A percentile compares a stretch with the other conserved stretches of the same genome.
Conservation (phyloP, 2,113 vertebrate species). For the Platysternon megacephalum region DNA sequence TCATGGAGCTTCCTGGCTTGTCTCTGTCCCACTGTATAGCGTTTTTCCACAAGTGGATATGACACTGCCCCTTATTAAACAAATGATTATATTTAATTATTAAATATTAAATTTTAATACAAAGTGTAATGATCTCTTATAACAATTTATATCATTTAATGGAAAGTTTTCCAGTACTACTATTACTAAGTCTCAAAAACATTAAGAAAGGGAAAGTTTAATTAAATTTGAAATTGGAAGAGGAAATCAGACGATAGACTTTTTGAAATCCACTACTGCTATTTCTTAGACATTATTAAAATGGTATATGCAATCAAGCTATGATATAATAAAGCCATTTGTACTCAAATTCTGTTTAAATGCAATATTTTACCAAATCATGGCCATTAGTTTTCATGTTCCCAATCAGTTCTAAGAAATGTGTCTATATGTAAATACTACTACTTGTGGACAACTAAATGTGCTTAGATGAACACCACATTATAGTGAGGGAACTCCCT, state of each 20-base stretch:
- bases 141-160: background rate
- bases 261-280: constrained; percentile 4
- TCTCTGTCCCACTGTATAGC: background rate
- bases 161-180: background rate
- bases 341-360: constrained; percentile 46
- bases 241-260: background rate
- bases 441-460: constrained; percentile 35
- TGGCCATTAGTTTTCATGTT: constrained; percentile 23
- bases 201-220: background rate
- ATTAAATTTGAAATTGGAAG: constrained; percentile 18
- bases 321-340: constrained; percentile 33
- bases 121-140: background rate
- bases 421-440: constrained; percentile 26
- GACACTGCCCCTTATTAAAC: constrained; percentile 1
- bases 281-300: constrained; percentile 50
- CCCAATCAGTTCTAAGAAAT: constrained; percentile 30
- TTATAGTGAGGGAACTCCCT: background rate
- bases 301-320: constrained; percentile 31
- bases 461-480: constrained; percentile 46
- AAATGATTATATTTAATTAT: background rate
- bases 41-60: background rate
- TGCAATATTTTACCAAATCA: constrained; percentile 47
- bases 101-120: background rate
- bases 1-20: background rate
- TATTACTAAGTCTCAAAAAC: background rate